These are phyloP conservation scores for Karalla daura DNA, from an alignment of 2,797 vertebrate species.

Conservation along the genomic window DNA sequence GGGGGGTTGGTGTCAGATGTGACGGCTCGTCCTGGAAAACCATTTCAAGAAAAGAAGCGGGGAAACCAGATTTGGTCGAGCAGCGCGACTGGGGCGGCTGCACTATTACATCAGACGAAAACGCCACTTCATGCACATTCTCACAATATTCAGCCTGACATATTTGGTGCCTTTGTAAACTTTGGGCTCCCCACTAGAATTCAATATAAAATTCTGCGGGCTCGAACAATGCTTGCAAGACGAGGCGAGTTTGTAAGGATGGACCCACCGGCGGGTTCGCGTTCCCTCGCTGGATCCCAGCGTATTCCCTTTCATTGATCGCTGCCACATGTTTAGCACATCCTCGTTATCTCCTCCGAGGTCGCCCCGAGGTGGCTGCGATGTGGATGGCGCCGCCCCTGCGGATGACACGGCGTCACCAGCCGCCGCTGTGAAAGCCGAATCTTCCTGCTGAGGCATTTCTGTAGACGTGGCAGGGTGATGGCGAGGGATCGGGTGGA, in stretches of 20 bases:
- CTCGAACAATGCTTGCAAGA: constrained; percentile 49
- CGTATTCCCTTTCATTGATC: constrained; percentile 37
- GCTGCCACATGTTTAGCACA: constrained; percentile 40
- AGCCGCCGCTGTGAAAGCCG: constrained; percentile 2
- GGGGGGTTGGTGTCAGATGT: too few species aligned
- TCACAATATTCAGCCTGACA: neutral
- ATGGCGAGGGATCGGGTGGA: too few species aligned
- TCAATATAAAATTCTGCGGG: constrained; percentile 20
- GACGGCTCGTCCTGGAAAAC: too few species aligned
- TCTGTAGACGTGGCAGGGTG: too few species aligned
- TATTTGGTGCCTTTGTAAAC: constrained; percentile 38
- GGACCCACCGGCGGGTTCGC: constrained; percentile 17
- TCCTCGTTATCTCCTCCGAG: constrained; percentile 32
- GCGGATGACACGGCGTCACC: neutral
- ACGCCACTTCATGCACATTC: constrained; percentile 5
- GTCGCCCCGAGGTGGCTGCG: constrained; percentile 18
- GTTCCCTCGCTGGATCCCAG: constrained; percentile 10
- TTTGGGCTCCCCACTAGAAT: constrained; percentile 19
- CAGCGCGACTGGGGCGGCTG: neutral
- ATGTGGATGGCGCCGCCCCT: neutral
- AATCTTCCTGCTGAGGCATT: constrained; percentile 3
- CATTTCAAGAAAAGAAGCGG: too few species aligned
- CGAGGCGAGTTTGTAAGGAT: constrained; percentile 28
- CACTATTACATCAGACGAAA: constrained; percentile 6
- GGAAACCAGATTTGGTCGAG: too few species aligned